A percentile compares a stretch with the other conserved stretches of the same genome.
Conservation (phyloP, 2,888 invertebrate genomes). For the Ernsta delagoae region DNA sequence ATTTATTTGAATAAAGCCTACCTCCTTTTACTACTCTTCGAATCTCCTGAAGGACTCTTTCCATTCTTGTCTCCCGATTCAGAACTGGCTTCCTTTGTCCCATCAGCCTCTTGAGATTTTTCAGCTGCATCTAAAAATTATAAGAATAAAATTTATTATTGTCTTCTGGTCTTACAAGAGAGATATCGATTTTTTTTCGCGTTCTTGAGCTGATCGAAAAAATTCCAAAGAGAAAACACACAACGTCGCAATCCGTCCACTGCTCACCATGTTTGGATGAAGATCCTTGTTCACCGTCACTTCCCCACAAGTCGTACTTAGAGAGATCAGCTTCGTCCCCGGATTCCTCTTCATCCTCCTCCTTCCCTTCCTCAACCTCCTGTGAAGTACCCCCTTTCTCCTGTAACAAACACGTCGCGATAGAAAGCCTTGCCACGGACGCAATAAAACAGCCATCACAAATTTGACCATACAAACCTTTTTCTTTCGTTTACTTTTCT, state of each 20-base stretch:
- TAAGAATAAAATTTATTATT: no score
- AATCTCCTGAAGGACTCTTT: slow-evolving; percentile 55
- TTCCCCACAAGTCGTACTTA: slow-evolving; percentile 92
- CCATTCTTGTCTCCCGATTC: slow-evolving; percentile 62
- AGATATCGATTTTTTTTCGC: background rate
- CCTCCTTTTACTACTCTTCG: slow-evolving; percentile 68
- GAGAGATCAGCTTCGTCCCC: slow-evolving; percentile 89
- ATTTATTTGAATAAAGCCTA: no score
- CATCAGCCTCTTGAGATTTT: slow-evolving; percentile 61
- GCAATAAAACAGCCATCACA: slow-evolving; percentile 27
- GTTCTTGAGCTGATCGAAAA: background rate
- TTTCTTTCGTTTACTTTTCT: slow-evolving; percentile 61
- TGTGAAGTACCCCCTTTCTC: slow-evolving; percentile 62
- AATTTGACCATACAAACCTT: slow-evolving; percentile 70
- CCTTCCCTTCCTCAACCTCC: slow-evolving; percentile 75
- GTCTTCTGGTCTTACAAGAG: background rate
- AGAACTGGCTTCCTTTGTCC: slow-evolving; percentile 54
- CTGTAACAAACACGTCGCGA: slow-evolving; percentile 65
- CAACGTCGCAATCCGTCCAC: slow-evolving; percentile 3
- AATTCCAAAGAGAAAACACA: background rate
- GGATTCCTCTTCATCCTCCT: slow-evolving; percentile 86
- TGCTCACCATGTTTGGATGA: slow-evolving; percentile 63
- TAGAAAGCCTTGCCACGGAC: slow-evolving; percentile 18
- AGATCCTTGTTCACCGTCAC: slow-evolving; percentile 82
- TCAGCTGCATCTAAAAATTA: slow-evolving; percentile 61